Conservation (phyloP, 2,797 vertebrate genomes). For the Podarcis lilfordi region DNA sequence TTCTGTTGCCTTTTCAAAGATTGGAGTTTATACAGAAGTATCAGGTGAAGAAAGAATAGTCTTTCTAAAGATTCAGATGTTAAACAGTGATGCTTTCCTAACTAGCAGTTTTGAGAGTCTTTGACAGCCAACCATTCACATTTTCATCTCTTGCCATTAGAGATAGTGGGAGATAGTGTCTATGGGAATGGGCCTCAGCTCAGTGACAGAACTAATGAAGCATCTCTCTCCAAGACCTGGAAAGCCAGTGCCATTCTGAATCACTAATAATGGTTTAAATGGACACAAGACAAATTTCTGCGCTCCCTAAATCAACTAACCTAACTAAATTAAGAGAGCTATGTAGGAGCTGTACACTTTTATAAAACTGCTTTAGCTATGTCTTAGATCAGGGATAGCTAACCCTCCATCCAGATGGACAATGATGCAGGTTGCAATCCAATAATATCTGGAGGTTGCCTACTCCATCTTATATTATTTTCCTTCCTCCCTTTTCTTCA, state of each 20-base stretch:
- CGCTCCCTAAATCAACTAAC: background rate
- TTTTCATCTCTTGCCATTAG: background rate
- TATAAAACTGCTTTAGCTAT: background rate
- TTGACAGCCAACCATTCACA: background rate
- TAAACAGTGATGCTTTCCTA: background rate
- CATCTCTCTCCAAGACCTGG: background rate
- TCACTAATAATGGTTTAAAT: background rate
- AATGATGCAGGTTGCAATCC: too few relatives aligned
- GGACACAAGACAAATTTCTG: background rate
- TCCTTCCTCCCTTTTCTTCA: background rate
- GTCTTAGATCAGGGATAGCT: too few relatives aligned
- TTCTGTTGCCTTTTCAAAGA: constrained; percentile 12
- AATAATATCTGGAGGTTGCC: too few relatives aligned
- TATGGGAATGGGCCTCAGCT: background rate
- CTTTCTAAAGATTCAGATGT: constrained; percentile 2
- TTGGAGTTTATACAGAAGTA: background rate
- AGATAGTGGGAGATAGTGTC: background rate
- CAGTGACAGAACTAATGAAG: background rate
- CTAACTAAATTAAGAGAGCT: background rate
- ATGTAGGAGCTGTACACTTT: background rate
- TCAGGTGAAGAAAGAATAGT: constrained; percentile 44
- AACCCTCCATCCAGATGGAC: too few relatives aligned
- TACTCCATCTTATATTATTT: background rate
- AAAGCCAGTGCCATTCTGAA: background rate
- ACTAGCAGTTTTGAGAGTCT: constrained; percentile 12